A percentile compares a stretch with the other conserved stretches of the same genome.
Conservation (phyloP, 2,888 invertebrate genomes). For the Hypolimnas misippus region DNA sequence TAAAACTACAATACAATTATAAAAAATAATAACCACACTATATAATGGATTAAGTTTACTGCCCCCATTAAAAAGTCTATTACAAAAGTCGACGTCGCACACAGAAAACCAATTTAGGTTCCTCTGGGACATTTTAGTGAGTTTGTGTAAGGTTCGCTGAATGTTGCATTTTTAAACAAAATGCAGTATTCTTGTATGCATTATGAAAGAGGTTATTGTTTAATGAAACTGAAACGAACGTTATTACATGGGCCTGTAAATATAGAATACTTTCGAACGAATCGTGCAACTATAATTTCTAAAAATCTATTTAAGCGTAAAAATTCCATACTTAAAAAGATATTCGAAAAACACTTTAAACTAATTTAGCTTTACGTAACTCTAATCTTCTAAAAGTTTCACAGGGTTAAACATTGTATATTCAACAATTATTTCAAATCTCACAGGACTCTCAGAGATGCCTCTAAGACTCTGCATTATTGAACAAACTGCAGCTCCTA, state of each 20-base stretch:
- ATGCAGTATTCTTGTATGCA: constrained; percentile 18
- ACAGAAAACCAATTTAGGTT: constrained; percentile 37
- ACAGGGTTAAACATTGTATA: constrained; percentile 8
- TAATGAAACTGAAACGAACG: constrained; percentile 14
- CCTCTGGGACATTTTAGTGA: constrained; percentile 35
- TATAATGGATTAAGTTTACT: constrained; percentile 31
- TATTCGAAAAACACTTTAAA: too few species aligned
- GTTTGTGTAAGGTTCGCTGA: constrained; percentile 27
- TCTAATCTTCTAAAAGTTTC: background rate
- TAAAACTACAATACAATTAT: constrained; percentile 11
- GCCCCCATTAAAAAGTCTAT: constrained; percentile 34
- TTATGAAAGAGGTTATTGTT: constrained; percentile 15
- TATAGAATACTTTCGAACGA: background rate
- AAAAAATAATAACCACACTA: constrained; percentile 18
- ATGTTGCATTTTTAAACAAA: constrained; percentile 29
- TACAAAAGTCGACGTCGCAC: constrained; percentile 33
- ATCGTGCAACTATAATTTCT: background rate
- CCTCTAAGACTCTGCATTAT: constrained; percentile 33
- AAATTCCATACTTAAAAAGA: too few species aligned
- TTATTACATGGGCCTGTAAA: background rate
- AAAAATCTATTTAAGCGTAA: too few species aligned
- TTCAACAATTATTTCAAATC: constrained; percentile 23
- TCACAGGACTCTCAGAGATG: constrained; percentile 24
- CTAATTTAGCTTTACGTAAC: too few species aligned
- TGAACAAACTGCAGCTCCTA: constrained; percentile 30